Conservation (phyloP, 2,888 invertebrate genomes). For the Volucella zonaria region DNA sequence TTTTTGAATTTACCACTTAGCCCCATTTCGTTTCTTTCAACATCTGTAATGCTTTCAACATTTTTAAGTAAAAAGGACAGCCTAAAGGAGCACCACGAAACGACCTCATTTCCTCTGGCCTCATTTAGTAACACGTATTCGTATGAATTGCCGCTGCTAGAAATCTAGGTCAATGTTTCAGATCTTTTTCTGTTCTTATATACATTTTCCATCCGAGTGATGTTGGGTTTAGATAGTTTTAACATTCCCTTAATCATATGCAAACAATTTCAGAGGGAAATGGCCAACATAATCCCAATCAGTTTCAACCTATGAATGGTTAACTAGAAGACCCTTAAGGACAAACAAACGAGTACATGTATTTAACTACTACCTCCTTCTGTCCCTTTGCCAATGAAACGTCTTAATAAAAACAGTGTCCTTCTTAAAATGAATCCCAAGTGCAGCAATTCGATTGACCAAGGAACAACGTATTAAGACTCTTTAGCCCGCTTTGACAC, state of each 20-base stretch:
- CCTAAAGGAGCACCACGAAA: background rate
- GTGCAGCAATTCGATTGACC: conserved; percentile 62
- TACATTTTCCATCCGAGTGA: no score
- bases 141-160: background rate
- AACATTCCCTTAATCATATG: background rate
- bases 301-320: background rate
- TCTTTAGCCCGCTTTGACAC: conserved; percentile 63
- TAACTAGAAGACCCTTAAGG: conserved; percentile 14
- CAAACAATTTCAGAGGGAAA: background rate
- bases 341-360: background rate
- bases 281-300: conserved; percentile 6
- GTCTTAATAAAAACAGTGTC: conserved; percentile 48
- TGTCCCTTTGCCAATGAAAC: conserved; percentile 17
- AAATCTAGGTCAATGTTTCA: background rate
- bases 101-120: background rate
- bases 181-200: no score
- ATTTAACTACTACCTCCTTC: conserved; percentile 18
- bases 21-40: no score
- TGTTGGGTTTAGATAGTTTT: background rate
- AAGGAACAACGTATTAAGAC: conserved; percentile 59
- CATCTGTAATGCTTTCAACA: no score
- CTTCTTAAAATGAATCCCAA: conserved; percentile 26
- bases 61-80: no score
- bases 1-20: no score
- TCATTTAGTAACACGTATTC: background rate